phyloP scores from a whole-genome alignment of 2,888 invertebrate genomes.

The Pristionchus mayeri region DNA sequence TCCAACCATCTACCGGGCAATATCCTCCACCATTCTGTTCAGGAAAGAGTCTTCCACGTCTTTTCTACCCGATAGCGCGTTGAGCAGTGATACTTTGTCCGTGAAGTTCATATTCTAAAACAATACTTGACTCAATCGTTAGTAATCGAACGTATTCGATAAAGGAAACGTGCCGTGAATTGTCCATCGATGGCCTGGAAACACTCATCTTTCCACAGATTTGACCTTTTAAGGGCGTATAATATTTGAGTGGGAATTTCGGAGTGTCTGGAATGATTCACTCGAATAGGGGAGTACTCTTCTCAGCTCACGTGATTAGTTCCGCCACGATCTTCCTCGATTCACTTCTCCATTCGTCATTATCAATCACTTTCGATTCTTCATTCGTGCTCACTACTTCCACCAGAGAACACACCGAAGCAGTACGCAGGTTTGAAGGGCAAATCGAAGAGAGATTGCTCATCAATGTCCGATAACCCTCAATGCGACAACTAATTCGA shows the following conservation, averaged over 20 bases:
- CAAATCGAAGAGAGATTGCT: neutral
- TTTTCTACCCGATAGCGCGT: neutral
- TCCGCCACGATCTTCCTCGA: neutral
- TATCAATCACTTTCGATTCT: neutral
- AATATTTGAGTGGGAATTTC: neutral
- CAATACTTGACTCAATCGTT: too few relatives aligned
- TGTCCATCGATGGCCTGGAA: neutral
- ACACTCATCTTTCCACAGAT: constrained; percentile 5
- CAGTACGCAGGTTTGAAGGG: neutral
- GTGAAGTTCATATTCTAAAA: neutral
- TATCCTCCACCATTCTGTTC: neutral
- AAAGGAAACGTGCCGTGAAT: neutral
- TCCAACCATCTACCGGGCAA: neutral
- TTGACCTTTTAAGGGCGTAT: neutral
- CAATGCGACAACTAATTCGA: too few relatives aligned
- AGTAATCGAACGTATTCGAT: neutral
- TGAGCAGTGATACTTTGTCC: neutral
- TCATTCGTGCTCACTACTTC: neutral
- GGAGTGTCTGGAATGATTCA: too few relatives aligned
- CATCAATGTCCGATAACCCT: neutral
- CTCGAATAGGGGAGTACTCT: neutral
- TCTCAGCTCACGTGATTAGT: neutral
- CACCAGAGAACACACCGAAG: neutral
- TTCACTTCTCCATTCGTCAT: neutral
- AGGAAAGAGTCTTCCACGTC: neutral